Conservation (phyloP, 1,140 invertebrate genomes). For the Microplitis demolitor region DNA sequence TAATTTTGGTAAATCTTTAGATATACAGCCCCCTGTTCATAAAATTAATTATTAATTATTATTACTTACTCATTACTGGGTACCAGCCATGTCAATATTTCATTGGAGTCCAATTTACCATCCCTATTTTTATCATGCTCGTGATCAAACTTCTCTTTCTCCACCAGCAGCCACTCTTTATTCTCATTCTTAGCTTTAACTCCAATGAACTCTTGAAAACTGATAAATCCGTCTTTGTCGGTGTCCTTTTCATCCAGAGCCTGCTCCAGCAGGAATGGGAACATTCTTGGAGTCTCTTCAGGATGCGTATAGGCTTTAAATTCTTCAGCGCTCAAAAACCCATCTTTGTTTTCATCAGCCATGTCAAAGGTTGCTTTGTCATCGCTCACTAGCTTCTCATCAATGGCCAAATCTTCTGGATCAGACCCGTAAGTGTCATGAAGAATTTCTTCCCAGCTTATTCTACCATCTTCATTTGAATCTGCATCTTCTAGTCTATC, state of each 20-base stretch:
- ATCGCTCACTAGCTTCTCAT: slow-evolving; percentile 69
- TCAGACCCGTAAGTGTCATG: slow-evolving; percentile 79
- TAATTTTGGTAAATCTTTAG: no score
- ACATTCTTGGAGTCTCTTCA: slow-evolving; percentile 91
- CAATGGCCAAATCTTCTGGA: slow-evolving; percentile 60
- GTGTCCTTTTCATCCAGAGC: slow-evolving; percentile 85
- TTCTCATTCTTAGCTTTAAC: slow-evolving; percentile 75
- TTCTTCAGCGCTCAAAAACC: slow-evolving; percentile 76
- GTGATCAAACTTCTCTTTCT: slow-evolving; percentile 90
- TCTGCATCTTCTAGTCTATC: slow-evolving; percentile 88
- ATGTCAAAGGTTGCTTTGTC: slow-evolving; percentile 86
- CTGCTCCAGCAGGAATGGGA: slow-evolving; percentile 80
- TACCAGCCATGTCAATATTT: slow-evolving; percentile 89
- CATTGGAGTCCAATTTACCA: slow-evolving; percentile 77
- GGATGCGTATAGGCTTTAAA: slow-evolving; percentile 92
- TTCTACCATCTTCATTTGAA: slow-evolving; percentile 77
- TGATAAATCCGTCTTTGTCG: slow-evolving; percentile 81
- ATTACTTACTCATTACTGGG: slow-evolving; percentile 85
- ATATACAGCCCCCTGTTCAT: no score
- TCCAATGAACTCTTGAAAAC: slow-evolving; percentile 84
- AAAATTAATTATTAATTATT: not conserved
- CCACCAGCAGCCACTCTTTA: slow-evolving; percentile 80
- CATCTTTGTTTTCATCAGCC: slow-evolving; percentile 87
- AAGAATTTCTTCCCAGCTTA: slow-evolving; percentile 90
- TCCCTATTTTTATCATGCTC: slow-evolving; percentile 89